A percentile compares a stretch with the other conserved stretches of the same genome.
These are phyloP conservation scores for Helleia helle DNA, from an alignment of 2,888 invertebrate genomes.

Conservation along the genomic window DNA sequence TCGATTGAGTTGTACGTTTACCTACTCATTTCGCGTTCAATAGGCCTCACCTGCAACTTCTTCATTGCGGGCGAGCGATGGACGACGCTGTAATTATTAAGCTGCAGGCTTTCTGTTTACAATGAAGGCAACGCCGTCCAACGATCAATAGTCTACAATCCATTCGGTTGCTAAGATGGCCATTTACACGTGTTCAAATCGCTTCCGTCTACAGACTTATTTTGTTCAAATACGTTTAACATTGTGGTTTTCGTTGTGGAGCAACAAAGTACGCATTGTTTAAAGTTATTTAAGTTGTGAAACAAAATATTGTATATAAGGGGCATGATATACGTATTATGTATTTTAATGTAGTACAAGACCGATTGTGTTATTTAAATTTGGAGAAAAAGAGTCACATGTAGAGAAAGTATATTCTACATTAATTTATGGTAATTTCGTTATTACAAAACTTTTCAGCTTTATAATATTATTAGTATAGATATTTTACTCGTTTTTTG, in stretches of 20 bases:
- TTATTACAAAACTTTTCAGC: too few relatives aligned
- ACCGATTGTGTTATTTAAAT: too few relatives aligned
- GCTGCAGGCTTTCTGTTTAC: conserved; percentile 13
- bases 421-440: too few relatives aligned
- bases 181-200: conserved; percentile 24
- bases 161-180: conserved; percentile 26
- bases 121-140: conserved; percentile 17
- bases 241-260: conserved; percentile 4
- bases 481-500: too few relatives aligned
- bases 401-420: too few relatives aligned
- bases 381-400: too few relatives aligned
- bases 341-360: too few relatives aligned
- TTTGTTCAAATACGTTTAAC: conserved; percentile 10
- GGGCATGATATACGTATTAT: too few relatives aligned
- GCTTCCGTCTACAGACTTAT: conserved; percentile 18
- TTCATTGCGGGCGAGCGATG: conserved; percentile 16
- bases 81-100: conserved; percentile 11
- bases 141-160: conserved; percentile 33
- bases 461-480: too few relatives aligned
- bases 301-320: too few relatives aligned
- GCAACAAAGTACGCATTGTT: too few relatives aligned
- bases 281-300: too few relatives aligned
- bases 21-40: conserved; percentile 15
- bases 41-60: conserved; percentile 3
- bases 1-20: conserved; percentile 13